Evolutionary conservation across 2,888 invertebrate species (phyloP), one percentile per base, ranked within the genome.

Genomic region (Gibbula magus): DNA sequence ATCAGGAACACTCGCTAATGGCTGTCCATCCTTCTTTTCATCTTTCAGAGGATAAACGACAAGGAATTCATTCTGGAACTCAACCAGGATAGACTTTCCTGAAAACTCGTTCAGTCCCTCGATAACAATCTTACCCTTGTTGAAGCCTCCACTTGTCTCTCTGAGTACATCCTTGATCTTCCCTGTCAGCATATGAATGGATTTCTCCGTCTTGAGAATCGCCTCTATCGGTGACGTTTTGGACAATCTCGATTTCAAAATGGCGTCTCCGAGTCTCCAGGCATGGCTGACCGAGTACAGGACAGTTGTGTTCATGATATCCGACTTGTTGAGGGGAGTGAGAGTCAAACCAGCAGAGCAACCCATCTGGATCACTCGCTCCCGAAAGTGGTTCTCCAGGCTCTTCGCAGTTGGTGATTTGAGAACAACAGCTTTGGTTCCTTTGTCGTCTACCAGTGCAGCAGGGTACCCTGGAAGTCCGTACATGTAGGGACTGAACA

Each of bases 31-130:
- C 20, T 80, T 29, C 2, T 76, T 77, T 7, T 77, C 79, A 18
- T 77, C 29, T 39, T 56, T 35, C 18, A 81, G n/a, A 2, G 53
- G 74, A 20, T 81, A 80, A 5, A 87, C 90, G 8, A 91, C 80
- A 5, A 92, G 85, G 80, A 90, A 90, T 82, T 92, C 92, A 79
- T 92, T 92, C 81, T 92, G 91, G 78, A 92, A 91, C 3, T 90
- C 87, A 7, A 92, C 84, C 18, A 73, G 29, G 8, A 89, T 35
- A 2, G 53, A 77, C 67, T 85, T 75, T 0, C 82, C 84, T 2
- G 67, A 20, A 80, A 82, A 87, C 0, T 83, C 79, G 3, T 85
- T 86, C 8, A 85, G 39, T 3, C 79, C 81, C 67, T 85, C 81
- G 13, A 86, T 76, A 10, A 51, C 77, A 25, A 91, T 20, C 20